Evolutionary conservation across 2,797 vertebrate genomes (phyloP).

Genomic region (Knipowitschia caucasica): DNA sequence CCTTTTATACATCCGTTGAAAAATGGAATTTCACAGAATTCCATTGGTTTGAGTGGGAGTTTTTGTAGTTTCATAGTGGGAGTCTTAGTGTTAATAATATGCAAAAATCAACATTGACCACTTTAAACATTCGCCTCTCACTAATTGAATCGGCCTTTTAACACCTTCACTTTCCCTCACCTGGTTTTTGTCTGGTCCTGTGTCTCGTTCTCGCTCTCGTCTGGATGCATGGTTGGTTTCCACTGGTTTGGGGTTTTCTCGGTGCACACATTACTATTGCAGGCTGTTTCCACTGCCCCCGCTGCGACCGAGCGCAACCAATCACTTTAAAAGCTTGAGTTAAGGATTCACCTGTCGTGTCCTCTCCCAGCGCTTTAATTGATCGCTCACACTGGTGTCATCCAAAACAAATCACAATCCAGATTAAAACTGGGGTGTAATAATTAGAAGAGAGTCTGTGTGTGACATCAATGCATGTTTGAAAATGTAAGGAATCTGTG

Average conservation of each 20-base stretch:
- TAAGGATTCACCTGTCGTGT: constrained; percentile 11
- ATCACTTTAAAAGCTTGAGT: constrained; percentile 38
- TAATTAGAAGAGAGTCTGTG: no score
- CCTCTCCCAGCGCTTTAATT: neutral
- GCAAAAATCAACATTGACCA: no score
- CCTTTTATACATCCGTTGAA: no score
- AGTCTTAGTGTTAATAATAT: no score
- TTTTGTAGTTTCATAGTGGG: no score
- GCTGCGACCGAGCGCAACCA: constrained; percentile 21
- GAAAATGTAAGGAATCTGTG: no score
- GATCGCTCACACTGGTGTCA: neutral
- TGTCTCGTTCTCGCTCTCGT: constrained; percentile 12
- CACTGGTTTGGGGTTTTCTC: constrained; percentile 13
- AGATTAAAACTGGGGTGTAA: constrained; percentile 5
- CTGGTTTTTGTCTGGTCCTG: neutral
- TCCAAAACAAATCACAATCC: neutral
- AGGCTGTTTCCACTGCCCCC: constrained; percentile 30
- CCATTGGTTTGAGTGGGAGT: no score
- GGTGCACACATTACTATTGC: constrained; percentile 42
- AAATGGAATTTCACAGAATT: no score
- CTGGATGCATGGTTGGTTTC: constrained; percentile 37
- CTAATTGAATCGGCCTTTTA: no score
- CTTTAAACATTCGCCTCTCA: no score
- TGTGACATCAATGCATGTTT: no score
- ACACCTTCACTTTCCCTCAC: neutral